Base-by-base conservation (phyloP, 1,140 invertebrate genomes). In the Globodera ellingtonae region DNA sequence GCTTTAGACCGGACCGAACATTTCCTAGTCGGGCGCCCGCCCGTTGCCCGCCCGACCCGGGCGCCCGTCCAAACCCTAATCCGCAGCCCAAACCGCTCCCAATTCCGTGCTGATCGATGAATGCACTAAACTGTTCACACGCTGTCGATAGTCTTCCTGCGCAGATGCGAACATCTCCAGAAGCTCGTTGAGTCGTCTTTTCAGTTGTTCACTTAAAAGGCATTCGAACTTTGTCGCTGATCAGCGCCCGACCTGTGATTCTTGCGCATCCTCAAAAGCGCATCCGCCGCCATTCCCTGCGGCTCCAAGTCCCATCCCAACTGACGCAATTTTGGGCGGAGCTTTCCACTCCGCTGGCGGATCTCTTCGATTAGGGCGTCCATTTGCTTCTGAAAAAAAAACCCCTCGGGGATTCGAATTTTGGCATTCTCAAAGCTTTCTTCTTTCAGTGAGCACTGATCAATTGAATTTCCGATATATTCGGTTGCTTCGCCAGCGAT, bases 321-420 rank as follows among this genome's bases (percentile, higher is more conserved):
- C 15, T 79, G 56, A 46, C 75, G 74, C 10, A 85, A 62, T n/a
- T 79, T 69, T 13, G 82, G 85, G 35, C 79, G 52, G 18, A 85
- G 70, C 7, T 56, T 44, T 18, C 72, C 70, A 65, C 75, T 81
- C 18, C 77, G 66, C 10, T 86, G 21, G 71, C 81, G 85, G 47
- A 85, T 86, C 48, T 86, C 73, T 24, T 75, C 75, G 48, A 85
- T 86, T 10, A 86, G 46, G 21, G 70, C 13, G 71, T 85, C 84
- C 69, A 85, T 59, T 65, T 86, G 62, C 5, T 86, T 48, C 72
- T 86, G 44, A 10, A 13, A 65, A 2, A 65, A 13, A 65, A 65
- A 15, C 21, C 1, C 13, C 21, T 65, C 21, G 59, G 59, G 59
- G 35, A 35, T 35, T 35, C 35, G 35, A 35, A 35, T 35, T 35